Conservation (phyloP, 2,888 invertebrate genomes). For the Ophonus ardosiacus region DNA sequence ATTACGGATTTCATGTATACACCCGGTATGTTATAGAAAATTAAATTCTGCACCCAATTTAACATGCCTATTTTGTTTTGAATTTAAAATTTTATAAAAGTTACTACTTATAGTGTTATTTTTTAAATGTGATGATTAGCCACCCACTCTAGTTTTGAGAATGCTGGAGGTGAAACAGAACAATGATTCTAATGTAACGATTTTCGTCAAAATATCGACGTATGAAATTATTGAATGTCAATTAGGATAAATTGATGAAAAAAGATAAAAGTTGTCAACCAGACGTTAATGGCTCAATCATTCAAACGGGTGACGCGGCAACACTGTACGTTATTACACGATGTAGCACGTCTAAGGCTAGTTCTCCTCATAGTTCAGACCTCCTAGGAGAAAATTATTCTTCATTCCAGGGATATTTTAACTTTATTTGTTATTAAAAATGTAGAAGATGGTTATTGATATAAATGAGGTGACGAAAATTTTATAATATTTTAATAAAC, state of each 20-base stretch:
- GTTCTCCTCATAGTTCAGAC: neutral
- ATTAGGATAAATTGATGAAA: slow-evolving; percentile 28
- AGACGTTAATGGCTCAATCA: slow-evolving; percentile 25
- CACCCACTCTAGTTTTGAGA: too few species aligned
- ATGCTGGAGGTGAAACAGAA: too few species aligned
- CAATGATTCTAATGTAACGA: neutral
- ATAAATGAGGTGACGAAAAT: neutral
- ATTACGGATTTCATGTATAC: too few species aligned
- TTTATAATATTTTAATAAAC: neutral
- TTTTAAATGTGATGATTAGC: too few species aligned
- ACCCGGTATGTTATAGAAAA: too few species aligned
- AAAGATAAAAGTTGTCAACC: slow-evolving; percentile 20
- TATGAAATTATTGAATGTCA: slow-evolving; percentile 31
- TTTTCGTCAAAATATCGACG: slow-evolving; percentile 13
- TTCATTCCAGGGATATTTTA: neutral
- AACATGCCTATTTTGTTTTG: too few species aligned
- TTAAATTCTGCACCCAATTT: too few species aligned
- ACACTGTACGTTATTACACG: slow-evolving; percentile 1
- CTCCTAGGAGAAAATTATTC: neutral
- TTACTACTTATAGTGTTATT: too few species aligned
- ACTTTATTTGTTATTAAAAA: neutral
- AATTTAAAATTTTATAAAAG: too few species aligned
- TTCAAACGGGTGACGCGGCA: neutral
- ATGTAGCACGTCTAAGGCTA: neutral
- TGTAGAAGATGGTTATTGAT: neutral